Base-by-base conservation (phyloP, 2,797 vertebrate species). In the Enteromius anoplus region DNA sequence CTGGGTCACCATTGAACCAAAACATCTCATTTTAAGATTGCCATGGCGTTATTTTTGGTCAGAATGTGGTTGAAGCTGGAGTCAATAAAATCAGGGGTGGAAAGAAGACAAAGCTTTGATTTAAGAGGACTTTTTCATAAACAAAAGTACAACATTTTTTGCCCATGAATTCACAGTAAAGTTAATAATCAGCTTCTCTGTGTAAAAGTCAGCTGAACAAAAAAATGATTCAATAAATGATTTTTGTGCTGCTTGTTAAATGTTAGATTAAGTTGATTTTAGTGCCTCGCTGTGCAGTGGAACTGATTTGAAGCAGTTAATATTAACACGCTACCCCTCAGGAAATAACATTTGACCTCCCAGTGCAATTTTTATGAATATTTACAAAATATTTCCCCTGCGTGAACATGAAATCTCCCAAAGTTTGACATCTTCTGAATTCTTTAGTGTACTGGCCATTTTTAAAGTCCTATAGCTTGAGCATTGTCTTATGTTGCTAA, bases 111-210 rank as follows among this genome's bases (percentile, higher is more conserved):
- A 19, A 77, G 62, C 60, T 10, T 66, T 66, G 29, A 32, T n/a
- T 47, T 14, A n/a, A 65, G 9, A n/a, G 1, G 9, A n/a, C 19
- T 34, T 78, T n/a, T 65, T 29, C 2, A 26, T 65, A 65, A 29
- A 51, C 42, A 49, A 49, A 77, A 55, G 0, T 21, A 26, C 26
- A 10, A 73, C 3, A 49, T 78, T 60, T 58, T 71, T 21, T 66
- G 73, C 58, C 4, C 23, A 19, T 75, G 73, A 51, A 29, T 29
- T 45, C 72, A 15, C 32, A 55, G 55, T 81, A 7, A 71, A 73
- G 66, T 47, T 81, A 72, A 86, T 77, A 42, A 86, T 77, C 29
- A 40, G 65, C n/a, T 17, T 66, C 78, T 64, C 60, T 58, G 34
- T 68, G 29, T 42, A 62, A 26, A 49, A 17, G 55, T 62, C 19